Conservation (phyloP, 2,113 vertebrate species). For the Saguinus imperator region DNA sequence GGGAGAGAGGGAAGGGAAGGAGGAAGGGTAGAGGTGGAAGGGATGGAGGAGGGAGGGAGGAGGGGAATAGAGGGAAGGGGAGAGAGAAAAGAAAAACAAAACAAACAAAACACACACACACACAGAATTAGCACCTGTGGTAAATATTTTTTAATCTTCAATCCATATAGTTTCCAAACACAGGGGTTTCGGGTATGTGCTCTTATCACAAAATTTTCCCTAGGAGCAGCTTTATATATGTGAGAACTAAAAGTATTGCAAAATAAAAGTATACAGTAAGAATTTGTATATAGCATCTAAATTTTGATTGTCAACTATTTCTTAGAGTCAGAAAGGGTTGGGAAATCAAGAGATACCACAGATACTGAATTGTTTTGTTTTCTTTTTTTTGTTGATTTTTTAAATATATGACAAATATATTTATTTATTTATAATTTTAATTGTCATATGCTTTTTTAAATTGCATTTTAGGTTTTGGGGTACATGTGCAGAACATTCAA, state of each 20-base stretch:
- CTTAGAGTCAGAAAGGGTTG: not conserved
- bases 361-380: not conserved
- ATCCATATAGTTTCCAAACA: not conserved
- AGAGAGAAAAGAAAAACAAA: too few species aligned
- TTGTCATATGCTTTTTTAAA: too few species aligned
- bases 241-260: not conserved
- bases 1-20: not conserved
- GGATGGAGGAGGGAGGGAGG: not conserved
- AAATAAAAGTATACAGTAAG: not conserved
- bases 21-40: accelerated
- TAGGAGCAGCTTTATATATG: not conserved
- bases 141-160: not conserved
- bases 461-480: too few species aligned
- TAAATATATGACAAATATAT: too few species aligned
- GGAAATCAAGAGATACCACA: not conserved
- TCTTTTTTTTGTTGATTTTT: not conserved
- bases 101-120: not conserved
- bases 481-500: too few species aligned
- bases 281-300: not conserved
- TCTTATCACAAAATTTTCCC: not conserved
- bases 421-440: too few species aligned
- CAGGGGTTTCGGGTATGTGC: not conserved
- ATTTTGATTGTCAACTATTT: not conserved
- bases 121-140: not conserved
- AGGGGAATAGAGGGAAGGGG: not conserved